Evolutionary conservation across 2,113 vertebrate species (phyloP).

Genomic region (Odobenus rosmarus): DNA sequence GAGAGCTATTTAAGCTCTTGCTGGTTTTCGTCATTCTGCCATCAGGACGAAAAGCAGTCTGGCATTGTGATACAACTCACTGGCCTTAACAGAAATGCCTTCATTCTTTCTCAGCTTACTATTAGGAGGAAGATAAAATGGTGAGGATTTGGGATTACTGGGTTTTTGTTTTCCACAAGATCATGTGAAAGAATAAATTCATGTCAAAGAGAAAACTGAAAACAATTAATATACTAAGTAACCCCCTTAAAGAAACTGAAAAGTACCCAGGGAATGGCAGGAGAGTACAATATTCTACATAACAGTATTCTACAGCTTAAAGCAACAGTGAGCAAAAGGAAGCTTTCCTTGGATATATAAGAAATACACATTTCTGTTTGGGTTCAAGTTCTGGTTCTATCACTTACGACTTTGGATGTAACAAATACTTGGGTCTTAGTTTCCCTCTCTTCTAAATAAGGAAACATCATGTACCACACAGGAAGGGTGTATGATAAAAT

Average conservation of each 20-base stretch:
- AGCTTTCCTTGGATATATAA: neutral
- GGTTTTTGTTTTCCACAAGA: neutral
- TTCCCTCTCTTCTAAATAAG: constrained; percentile 53
- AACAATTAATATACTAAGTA: neutral
- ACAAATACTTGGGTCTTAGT: constrained; percentile 47
- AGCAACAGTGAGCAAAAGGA: constrained; percentile 27
- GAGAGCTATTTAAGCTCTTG: neutral
- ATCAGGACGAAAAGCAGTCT: neutral
- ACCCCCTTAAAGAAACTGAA: neutral
- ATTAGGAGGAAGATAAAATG: neutral
- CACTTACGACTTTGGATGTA: neutral
- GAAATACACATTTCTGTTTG: constrained; percentile 36
- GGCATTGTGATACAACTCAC: neutral
- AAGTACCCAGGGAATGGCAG: neutral
- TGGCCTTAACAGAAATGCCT: neutral
- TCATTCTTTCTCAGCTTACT: constrained; percentile 17
- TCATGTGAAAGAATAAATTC: neutral
- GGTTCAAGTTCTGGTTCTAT: constrained; percentile 30
- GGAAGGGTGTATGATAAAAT: constrained; percentile 60
- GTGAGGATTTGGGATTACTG: constrained; percentile 13
- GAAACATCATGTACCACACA: constrained; percentile 64
- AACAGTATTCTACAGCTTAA: constrained; percentile 4
- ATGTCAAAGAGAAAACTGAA: neutral
- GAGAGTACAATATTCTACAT: neutral
- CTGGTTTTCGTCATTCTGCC: neutral